Base-by-base conservation (phyloP, 2,113 vertebrate species). In the Notechis scutatus region DNA sequence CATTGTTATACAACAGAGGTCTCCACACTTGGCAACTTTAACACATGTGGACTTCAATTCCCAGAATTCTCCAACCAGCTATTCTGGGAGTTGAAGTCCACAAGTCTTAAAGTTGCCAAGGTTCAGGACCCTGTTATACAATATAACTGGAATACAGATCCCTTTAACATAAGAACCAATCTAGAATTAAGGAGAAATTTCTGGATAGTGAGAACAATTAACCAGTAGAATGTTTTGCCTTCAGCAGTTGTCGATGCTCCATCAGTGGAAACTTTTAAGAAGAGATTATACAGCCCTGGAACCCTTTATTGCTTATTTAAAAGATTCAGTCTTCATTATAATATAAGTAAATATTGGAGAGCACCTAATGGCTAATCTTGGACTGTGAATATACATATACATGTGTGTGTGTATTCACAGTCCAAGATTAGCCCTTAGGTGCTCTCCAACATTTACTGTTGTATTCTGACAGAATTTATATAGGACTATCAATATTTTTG, bases 61-160 rank as follows among this genome's bases (percentile, higher is more conserved):
- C 47, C 47, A 47, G 47, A 47, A 47, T 47, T 47, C 47, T 47
- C 47, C 47, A 47, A 47, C 6, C 47, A 47, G 47, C 47, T 47
- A 47, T 47, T 47, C 47, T 47, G 47, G 47, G 47, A 47, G 47
- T 47, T 47, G 47, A 47, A 47, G 47, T 47, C 47, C 6, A 47
- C 47, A 47, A 47, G 47, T 47, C 47, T 47, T 47, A 8, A 47
- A 47, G 47, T 47, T 47, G 47, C 47, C 47, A 7, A 47, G 47
- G 47, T 47, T 47, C 47, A 7, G 47, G 47, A 47, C 47, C 47
- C 47, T 96, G 96, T 95, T 95, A 92, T 96, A 96, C 93, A 95
- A 96, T 94, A 96, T 94, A 97, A 96, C 91, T 96, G 81, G 96
- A 95, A 97, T 97, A 96, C 96, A 96, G 97, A 97, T 97, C 96